A percentile compares a stretch with the other conserved stretches of the same genome.
Conservation (phyloP, 30 jellyfish, hydroid and myxozoan species). For the Cassiopea xamachana region DNA sequence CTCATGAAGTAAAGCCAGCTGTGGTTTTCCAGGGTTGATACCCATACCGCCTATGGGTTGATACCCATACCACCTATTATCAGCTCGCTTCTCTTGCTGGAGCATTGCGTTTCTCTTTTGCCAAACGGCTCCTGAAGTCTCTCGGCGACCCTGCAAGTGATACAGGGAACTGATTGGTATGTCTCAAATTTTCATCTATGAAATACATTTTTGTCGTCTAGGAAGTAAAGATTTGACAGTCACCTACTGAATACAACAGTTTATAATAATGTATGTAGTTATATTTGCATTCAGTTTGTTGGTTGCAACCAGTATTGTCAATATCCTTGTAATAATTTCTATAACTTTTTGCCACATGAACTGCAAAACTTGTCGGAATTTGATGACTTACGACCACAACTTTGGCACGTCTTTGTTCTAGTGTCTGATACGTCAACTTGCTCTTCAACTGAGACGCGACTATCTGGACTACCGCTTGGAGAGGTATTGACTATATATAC, state of each 20-base stretch:
- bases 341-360: conserved; percentile 61
- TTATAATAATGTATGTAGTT: not conserved
- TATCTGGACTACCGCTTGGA: conserved; percentile 73
- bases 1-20: too few relatives aligned
- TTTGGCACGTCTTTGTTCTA: conserved; percentile 29
- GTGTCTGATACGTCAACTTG: conserved; percentile 28
- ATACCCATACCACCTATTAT: too few relatives aligned
- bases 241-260: not conserved
- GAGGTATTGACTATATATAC: conserved; percentile 70
- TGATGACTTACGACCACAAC: conserved; percentile 54
- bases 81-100: too few relatives aligned
- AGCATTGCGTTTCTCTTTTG: too few relatives aligned
- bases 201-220: too few relatives aligned
- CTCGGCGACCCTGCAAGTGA: too few relatives aligned
- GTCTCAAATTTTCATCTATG: too few relatives aligned
- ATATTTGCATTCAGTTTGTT: not conserved
- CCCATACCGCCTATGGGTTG: too few relatives aligned
- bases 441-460: conserved; percentile 56
- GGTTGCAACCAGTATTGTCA: not conserved
- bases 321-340: not conserved
- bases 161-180: too few relatives aligned
- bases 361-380: conserved; percentile 68
- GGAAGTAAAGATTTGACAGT: not conserved
- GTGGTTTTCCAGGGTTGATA: too few relatives aligned
- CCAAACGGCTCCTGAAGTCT: too few relatives aligned